Percentiles rank a stretch among this genome's conserved stretches.
phyloP scores from a whole-genome alignment of 2,888 invertebrate genomes.

The Emmelina monodactyla region DNA sequence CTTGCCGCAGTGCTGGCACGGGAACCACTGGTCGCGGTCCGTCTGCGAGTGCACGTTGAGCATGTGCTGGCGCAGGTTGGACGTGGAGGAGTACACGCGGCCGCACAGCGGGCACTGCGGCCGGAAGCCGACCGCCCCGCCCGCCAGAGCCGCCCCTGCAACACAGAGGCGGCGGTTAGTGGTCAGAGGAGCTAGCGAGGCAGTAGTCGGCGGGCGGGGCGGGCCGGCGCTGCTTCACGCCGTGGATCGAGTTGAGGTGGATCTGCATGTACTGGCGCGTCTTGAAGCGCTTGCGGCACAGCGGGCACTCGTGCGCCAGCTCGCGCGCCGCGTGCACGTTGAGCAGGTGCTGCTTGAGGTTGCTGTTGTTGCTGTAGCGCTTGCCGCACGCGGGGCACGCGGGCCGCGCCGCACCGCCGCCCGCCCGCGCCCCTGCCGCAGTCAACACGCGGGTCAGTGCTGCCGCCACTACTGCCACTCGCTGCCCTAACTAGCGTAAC shows the following conservation, averaged over 20 bases:
- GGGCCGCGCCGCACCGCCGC: constrained; percentile 37
- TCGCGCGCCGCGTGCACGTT: constrained; percentile 72
- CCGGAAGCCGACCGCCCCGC: constrained; percentile 62
- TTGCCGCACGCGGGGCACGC: constrained; percentile 74
- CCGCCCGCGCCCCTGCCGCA: constrained; percentile 25
- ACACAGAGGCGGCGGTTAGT: constrained; percentile 70
- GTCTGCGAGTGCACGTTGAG: constrained; percentile 78
- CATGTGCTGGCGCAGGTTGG: constrained; percentile 79
- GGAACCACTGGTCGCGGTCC: constrained; percentile 74
- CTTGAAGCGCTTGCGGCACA: constrained; percentile 73
- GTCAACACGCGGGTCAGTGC: constrained; percentile 44
- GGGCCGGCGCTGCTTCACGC: constrained; percentile 68
- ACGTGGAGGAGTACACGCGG: constrained; percentile 75
- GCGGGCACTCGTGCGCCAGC: constrained; percentile 68
- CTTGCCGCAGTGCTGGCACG: constrained; percentile 77
- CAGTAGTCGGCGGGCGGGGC: constrained; percentile 35
- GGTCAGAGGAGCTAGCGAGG: constrained; percentile 34
- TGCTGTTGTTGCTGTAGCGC: constrained; percentile 73
- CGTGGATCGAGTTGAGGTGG: constrained; percentile 73
- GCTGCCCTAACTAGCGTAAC: constrained; percentile 15
- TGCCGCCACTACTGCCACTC: neutral
- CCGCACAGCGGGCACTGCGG: constrained; percentile 76
- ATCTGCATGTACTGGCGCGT: constrained; percentile 76
- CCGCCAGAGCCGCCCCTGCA: constrained; percentile 71
- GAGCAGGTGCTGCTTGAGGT: constrained; percentile 74